Evolutionary conservation across 1,140 invertebrate species (phyloP), one percentile per base, ranked within the genome.

Genomic region (Holotrichia oblita): DNA sequence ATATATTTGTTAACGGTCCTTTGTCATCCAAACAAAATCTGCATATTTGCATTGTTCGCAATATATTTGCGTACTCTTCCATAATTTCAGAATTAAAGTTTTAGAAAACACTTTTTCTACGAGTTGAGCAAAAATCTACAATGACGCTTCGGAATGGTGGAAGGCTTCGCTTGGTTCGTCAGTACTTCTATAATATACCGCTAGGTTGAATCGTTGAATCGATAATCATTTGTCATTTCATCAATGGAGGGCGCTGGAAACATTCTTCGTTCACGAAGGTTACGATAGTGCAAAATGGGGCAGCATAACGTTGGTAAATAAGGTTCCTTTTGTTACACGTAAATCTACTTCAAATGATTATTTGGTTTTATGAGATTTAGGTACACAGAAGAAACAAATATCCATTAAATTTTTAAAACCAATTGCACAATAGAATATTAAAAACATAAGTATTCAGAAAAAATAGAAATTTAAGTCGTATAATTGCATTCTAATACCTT

Each of bases 21-120:
- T 90, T 90, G 80, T 89, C 86, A 78, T 87, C 87, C 79, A 94
- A 87, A 86, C 93, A 94, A 85, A 94, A 94, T 82, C 93, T 89
- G 85, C 93, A 94, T 78, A 93, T 88, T 85, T 91, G 89, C 85
- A 91, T 89, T 27, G 88, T 84, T 82, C 89, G 88, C 79, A 93
- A 83, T 77, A 87, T 87, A 79, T 90, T 88, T 84, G 89, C 89
- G 84, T 91, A 89, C 83, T 80, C 82, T 78, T 92, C 91, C 91
- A 92, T 91, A 86, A 86, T 86, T 74, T 61, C 40, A 22, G 77
- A 3, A 24, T 75, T 12, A 12, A 42, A 6, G 69, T 44, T 77
- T 73, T 40, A 42, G 9, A 73, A 80, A 74, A 76, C 41, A 44
- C 24, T 24, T 34, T 10, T n/a, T 41, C 20, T 8, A 64, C n/a